Base-by-base conservation (phyloP, 2,888 invertebrate genomes). In the Notodonta dromedarius region DNA sequence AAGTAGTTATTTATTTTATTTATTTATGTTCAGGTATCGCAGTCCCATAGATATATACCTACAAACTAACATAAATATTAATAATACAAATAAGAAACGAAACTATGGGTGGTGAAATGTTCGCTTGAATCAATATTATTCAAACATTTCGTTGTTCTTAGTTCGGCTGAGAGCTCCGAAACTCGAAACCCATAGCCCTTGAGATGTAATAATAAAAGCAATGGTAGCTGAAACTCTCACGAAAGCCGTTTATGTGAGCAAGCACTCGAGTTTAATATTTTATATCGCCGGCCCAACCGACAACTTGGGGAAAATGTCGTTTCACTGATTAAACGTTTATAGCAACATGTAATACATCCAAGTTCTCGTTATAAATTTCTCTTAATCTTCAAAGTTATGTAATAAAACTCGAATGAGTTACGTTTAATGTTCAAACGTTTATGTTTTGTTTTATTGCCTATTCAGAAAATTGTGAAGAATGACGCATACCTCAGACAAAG, bases 331-430 rank as follows among this genome's bases (percentile, higher is more conserved):
- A 55, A 55, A 55, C 40, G 40, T 40, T 40, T 55, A 12, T 40
- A n/a, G 39, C 4, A 12, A 40, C 53, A 35, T 32, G 16, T 53
- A 9, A 50, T 50, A 50, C 11, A 50, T 53, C 35, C 13, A 13
- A 32, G 35, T 55, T 55, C 40, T 39, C 14, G 55, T 40, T 55
- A 55, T 16, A 40, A 55, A 55, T 40, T 51, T 35, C 55, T 40
- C 32, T 40, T 55, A 55, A 55, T 55, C 14, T 55, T n/a, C 40
- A 13, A 55, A 55, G 55, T 55, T 55, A 14, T 4, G 55, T 39
- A 39, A 40, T 55, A 52, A 52, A 24, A 32, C 52, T 32, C 12
- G 52, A 12, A 12, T 52, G 12, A 6, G 24, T 52, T 52, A 16
- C 16, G 9, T 50, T 50, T 50, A 16, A 50, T 50, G 16, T n/a